Evolutionary conservation across 2,113 vertebrate genomes (phyloP).

Genomic region (Dryoscopus gambensis): DNA sequence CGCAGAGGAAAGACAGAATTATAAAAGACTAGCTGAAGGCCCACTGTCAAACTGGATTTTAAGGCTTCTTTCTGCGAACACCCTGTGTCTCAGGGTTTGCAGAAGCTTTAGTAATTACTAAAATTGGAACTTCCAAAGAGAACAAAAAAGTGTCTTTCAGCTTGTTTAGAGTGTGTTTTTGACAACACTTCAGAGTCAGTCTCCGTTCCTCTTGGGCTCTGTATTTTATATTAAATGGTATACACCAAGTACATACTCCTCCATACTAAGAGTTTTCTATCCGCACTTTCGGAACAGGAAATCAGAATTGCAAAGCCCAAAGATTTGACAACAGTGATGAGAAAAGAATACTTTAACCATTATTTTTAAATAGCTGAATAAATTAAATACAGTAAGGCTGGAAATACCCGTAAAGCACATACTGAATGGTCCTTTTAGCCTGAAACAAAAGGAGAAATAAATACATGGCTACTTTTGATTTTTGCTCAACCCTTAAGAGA

Average conservation of each 20-base stretch:
- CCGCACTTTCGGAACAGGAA: not conserved
- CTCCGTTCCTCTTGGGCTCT: not conserved
- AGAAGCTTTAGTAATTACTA: not conserved
- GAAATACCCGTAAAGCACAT: not conserved
- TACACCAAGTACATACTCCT: not conserved
- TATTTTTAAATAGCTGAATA: not conserved
- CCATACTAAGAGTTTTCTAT: not conserved
- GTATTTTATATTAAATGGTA: not conserved
- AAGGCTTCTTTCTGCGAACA: not conserved
- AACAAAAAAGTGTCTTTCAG: not conserved
- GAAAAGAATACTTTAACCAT: not conserved
- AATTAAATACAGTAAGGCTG: not conserved
- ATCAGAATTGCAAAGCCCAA: not conserved
- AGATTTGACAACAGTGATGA: not conserved
- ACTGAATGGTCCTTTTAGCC: not conserved
- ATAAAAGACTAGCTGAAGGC: constrained; percentile 1
- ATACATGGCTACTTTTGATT: not conserved
- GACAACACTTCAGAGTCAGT: not conserved
- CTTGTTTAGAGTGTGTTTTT: not conserved
- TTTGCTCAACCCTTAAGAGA: not conserved
- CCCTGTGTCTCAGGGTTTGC: not conserved
- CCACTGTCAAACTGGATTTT: not conserved
- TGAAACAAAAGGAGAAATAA: constrained; percentile 28
- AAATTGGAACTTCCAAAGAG: not conserved
- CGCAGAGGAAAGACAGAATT: constrained; percentile 26